Percentiles rank a stretch among this genome's conserved stretches.
phyloP scores from a whole-genome alignment of 2,888 invertebrate species.

The Tetranychus truncatus region DNA sequence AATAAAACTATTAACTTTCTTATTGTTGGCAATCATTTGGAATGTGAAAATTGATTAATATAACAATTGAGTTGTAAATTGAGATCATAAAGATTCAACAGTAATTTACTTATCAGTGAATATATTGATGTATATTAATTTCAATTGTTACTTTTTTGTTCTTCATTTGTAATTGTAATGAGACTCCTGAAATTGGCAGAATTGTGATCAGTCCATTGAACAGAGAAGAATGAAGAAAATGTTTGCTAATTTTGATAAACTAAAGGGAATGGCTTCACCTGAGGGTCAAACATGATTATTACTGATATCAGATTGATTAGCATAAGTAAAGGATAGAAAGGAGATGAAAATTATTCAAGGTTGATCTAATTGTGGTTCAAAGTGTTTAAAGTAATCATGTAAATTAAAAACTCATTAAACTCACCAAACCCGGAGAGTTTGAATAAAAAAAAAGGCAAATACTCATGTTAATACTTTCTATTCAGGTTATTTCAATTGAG shows the following conservation, averaged over 20 bases:
- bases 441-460: background rate
- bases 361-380: background rate
- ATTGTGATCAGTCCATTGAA: no score
- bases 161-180: no score
- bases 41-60: no score
- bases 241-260: background rate
- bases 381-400: background rate
- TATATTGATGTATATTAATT: no score
- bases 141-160: no score
- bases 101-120: no score
- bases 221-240: background rate
- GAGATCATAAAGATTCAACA: no score
- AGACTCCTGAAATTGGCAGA: no score
- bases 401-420: slow-evolving; percentile 1
- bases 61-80: no score
- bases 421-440: background rate
- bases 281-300: background rate
- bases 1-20: no score
- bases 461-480: background rate
- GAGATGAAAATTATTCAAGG: background rate
- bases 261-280: background rate
- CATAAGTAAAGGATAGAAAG: background rate
- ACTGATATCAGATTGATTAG: background rate
- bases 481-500: background rate
- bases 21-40: no score